phyloP scores from a whole-genome alignment of 2,113 vertebrate species.

The Ceyx melanurus region DNA sequence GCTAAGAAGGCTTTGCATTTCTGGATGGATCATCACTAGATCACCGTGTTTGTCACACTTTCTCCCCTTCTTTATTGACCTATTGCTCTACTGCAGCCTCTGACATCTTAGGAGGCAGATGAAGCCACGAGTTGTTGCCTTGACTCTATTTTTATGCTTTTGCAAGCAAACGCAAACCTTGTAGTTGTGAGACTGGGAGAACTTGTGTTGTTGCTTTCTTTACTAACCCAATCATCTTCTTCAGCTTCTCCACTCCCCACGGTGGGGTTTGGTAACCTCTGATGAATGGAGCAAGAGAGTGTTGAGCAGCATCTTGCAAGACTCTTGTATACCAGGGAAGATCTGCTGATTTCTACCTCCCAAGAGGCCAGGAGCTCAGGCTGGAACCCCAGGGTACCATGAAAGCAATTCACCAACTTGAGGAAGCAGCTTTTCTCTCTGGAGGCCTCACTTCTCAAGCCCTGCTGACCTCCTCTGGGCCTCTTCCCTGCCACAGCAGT shows the following conservation, averaged over 20 bases:
- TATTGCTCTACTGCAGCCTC: not conserved
- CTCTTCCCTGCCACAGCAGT: not conserved
- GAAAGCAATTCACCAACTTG: not conserved
- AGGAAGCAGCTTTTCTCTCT: not conserved
- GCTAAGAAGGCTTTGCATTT: not conserved
- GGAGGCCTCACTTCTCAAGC: not conserved
- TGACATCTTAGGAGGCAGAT: not conserved
- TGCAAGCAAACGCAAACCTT: not conserved
- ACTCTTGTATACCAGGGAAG: not conserved
- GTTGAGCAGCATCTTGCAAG: not conserved
- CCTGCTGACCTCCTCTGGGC: not conserved
- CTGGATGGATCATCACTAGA: not conserved
- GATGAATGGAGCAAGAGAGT: not conserved
- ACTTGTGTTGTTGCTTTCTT: not conserved
- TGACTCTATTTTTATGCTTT: not conserved
- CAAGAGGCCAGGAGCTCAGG: not conserved
- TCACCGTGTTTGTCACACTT: not conserved
- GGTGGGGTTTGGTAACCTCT: not conserved
- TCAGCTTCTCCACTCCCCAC: not conserved
- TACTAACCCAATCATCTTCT: not conserved
- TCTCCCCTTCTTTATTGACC: not conserved
- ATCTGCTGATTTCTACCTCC: not conserved
- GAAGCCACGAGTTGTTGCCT: fast-evolving
- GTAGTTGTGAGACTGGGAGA: not conserved
- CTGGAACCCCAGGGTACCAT: not conserved